These are phyloP conservation scores for Choloepus didactylus DNA, from an alignment of 2,797 vertebrate species.

Conservation along the genomic window DNA sequence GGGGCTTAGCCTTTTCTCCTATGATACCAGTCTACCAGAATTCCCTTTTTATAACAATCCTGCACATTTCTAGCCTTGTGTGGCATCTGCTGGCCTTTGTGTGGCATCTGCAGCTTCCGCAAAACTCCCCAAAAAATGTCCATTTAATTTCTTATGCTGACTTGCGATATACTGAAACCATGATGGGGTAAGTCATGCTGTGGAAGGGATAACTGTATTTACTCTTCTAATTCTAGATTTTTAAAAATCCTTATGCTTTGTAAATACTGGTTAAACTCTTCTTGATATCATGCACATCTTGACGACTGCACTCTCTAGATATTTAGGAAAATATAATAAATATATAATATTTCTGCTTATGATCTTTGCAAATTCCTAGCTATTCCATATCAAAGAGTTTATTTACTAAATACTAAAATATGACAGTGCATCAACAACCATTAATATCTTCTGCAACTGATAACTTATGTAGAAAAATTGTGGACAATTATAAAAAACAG, in stretches of 20 bases:
- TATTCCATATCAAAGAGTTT: background rate
- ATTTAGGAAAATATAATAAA: background rate
- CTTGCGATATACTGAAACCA: no score
- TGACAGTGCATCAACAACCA: background rate
- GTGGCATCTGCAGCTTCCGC: no score
- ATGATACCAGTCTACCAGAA: no score
- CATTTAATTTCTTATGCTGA: no score
- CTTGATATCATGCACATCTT: constrained; percentile 1
- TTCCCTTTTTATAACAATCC: no score
- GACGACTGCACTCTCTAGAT: background rate
- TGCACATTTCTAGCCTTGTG: no score
- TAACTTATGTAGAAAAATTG: background rate
- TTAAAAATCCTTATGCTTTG: constrained; percentile 34
- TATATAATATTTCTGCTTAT: constrained; percentile 10
- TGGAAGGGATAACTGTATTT: background rate
- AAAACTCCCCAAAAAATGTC: no score
- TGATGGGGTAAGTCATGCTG: no score
- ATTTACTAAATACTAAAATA: background rate
- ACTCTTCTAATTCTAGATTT: constrained; percentile 31
- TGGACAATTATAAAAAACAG: background rate
- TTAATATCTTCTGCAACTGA: background rate
- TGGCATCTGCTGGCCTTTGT: no score
- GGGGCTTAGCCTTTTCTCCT: no score
- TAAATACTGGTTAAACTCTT: constrained; percentile 10
- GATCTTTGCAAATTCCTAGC: constrained; percentile 56